phyloP scores from a whole-genome alignment of 2,113 vertebrate species.

The rabbit (Oryctolagus cuniculus) region DNA sequence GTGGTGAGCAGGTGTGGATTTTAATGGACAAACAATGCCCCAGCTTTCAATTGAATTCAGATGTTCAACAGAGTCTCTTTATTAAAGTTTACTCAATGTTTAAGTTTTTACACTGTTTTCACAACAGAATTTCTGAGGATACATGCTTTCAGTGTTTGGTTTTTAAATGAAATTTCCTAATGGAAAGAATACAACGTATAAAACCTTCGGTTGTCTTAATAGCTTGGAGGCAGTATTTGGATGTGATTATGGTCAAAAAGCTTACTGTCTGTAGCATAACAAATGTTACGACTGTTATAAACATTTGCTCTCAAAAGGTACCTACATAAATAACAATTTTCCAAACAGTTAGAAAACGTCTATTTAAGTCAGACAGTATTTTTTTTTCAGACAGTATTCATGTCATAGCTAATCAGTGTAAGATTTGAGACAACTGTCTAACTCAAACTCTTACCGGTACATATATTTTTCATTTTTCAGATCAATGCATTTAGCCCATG shows the following conservation, averaged over 20 bases:
- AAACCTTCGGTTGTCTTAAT: not conserved
- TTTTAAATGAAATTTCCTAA: not conserved
- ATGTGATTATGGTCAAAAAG: not conserved
- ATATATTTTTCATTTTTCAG: not conserved
- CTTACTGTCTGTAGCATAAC: not conserved
- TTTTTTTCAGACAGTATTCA: not conserved
- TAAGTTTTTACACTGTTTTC: not conserved
- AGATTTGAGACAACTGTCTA: not conserved
- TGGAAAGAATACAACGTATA: not conserved
- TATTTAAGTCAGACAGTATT: not conserved
- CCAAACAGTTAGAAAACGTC: conserved; percentile 5
- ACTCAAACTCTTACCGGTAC: not conserved
- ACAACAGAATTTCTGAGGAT: not conserved
- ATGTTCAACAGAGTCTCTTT: not conserved
- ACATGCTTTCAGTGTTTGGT: not conserved
- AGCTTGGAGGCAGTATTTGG: not conserved
- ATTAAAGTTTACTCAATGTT: not conserved
- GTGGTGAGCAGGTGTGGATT: not conserved
- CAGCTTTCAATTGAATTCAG: not conserved
- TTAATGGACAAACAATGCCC: not conserved
- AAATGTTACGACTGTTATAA: conserved; percentile 14
- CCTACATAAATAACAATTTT: conserved; percentile 4
- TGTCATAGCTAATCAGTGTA: not conserved
- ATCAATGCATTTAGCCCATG: not conserved
- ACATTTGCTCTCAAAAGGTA: not conserved